Base-by-base conservation (phyloP, 1,140 invertebrate species). In the Cyrtorhinus lividipennis region DNA sequence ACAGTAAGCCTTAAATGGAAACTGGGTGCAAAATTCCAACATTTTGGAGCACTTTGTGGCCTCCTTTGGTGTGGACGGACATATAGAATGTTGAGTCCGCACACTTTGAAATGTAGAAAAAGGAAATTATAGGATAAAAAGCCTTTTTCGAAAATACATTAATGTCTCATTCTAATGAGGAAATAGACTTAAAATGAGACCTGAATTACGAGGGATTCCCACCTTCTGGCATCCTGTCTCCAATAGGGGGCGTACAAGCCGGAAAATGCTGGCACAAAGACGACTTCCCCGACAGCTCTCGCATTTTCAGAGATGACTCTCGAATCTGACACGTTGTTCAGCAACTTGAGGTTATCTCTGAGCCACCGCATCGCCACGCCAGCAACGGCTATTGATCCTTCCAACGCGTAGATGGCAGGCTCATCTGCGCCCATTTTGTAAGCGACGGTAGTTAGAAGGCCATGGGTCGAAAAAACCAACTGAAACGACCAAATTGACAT, bases 181-280 rank as follows among this genome's bases (percentile, higher is more conserved):
- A n/a, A n/a, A n/a, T n/a, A n/a, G n/a, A n/a, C n/a, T n/a, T n/a
- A n/a, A n/a, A n/a, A n/a, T n/a, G n/a, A n/a, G n/a, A n/a, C n/a
- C n/a, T n/a, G n/a, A n/a, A n/a, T n/a, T n/a, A n/a, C n/a, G n/a
- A n/a, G n/a, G n/a, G n/a, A n/a, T n/a, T n/a, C n/a, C 71, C 67
- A 87, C 85, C 92, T 92, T 74, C 92, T 80, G 1, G 94, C 94
- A 77, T 95, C 90, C 69, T 89, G 84, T 68, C 86, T 79, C 94
- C 94, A 98, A 73, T 96, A 92, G 0, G 96, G 95, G 48, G 95
- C 95, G 73, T 94, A 97, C 0, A 99, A 75, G 1, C 95, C 96
- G 62, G 87, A 88, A 73, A 98, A 95, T 5, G 90, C 90, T 0
- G 95, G 95, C 10, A 98, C 95, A 74, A 98, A 98, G 72, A 91